These are phyloP conservation scores for Rhinolophus ferrumequinum DNA, from an alignment of 2,113 vertebrate species.

Conservation along the genomic window DNA sequence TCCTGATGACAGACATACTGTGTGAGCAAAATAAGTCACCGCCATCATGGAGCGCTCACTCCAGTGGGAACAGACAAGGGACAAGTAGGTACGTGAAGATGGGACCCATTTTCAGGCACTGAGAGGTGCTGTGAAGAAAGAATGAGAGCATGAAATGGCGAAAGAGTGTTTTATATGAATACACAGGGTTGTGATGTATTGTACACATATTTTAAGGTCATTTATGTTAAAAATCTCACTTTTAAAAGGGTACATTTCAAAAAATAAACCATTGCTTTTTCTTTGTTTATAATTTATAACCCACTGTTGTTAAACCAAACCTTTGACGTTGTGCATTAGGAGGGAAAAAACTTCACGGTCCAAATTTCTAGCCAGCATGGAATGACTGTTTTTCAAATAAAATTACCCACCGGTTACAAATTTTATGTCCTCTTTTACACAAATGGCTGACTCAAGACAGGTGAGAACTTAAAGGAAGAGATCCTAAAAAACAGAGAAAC, in stretches of 20 bases:
- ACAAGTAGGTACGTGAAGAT: not conserved
- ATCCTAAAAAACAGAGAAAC: not conserved
- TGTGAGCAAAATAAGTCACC: not conserved
- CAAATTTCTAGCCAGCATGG: not conserved
- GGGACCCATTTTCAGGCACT: not conserved
- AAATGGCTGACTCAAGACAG: not conserved
- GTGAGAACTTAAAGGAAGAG: not conserved
- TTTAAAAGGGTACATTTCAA: not conserved
- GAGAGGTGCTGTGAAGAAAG: not conserved
- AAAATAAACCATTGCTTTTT: not conserved
- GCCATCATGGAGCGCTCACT: not conserved
- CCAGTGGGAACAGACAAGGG: not conserved
- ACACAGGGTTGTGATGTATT: not conserved
- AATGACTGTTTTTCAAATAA: not conserved
- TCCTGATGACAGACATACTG: not conserved
- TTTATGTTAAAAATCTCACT: not conserved
- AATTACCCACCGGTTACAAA: not conserved
- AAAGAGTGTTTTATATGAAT: not conserved
- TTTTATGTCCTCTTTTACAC: not conserved
- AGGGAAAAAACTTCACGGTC: not conserved
- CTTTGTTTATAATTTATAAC: not conserved
- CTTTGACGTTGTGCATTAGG: not conserved
- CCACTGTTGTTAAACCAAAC: not conserved
- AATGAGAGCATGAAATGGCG: not conserved
- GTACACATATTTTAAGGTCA: not conserved